Conservation (phyloP, 2,888 invertebrate genomes). For the Drosophila fungiperda region DNA sequence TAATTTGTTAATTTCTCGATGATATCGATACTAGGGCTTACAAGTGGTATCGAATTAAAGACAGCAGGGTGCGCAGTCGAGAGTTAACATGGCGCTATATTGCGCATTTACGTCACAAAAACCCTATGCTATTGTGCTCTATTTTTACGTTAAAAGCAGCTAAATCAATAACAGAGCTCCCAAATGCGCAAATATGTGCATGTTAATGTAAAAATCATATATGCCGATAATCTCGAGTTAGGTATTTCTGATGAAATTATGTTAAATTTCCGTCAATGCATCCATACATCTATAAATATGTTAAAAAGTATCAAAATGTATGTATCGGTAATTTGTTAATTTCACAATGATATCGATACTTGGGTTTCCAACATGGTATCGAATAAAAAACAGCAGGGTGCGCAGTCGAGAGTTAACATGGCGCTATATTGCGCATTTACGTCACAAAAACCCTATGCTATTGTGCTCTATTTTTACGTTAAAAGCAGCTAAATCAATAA, state of each 20-base stretch:
- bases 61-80: neutral
- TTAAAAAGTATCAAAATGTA: constrained; percentile 1
- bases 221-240: neutral
- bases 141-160: neutral
- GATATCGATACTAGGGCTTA: constrained; percentile 13
- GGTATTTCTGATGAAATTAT: neutral
- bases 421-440: neutral
- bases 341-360: constrained; percentile 14
- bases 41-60: neutral
- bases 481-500: neutral
- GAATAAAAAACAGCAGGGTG: neutral
- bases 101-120: neutral
- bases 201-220: neutral
- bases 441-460: neutral
- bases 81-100: neutral
- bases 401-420: constrained; percentile 1
- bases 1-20: neutral
- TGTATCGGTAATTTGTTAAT: constrained; percentile 5
- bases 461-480: neutral
- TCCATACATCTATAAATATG: too few species aligned
- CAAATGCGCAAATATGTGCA: neutral
- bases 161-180: neutral
- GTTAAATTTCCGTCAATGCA: too few species aligned
- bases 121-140: neutral
- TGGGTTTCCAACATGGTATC: neutral